Percentiles rank a stretch among this genome's conserved stretches.
phyloP scores from a whole-genome alignment of 2,113 vertebrate genomes.

The Ovis canadensis region DNA sequence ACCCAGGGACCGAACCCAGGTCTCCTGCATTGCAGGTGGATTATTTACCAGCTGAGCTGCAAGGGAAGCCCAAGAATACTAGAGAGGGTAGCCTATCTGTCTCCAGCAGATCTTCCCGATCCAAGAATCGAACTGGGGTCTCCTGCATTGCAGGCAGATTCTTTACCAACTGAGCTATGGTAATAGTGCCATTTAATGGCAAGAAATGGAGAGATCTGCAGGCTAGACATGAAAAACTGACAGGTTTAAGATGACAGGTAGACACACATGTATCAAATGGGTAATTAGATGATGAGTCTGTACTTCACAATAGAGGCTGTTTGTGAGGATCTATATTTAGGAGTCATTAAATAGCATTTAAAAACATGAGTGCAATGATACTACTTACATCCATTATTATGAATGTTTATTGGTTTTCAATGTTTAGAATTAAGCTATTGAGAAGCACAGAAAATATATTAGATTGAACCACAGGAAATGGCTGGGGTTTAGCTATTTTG shows the following conservation, averaged over 20 bases:
- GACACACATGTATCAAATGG: background rate
- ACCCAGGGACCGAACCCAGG: background rate
- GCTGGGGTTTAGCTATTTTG: background rate
- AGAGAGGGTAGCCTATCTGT: background rate
- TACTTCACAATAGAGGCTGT: background rate
- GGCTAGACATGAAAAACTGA: background rate
- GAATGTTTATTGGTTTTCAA: background rate
- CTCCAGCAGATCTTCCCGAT: background rate
- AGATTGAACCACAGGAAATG: background rate
- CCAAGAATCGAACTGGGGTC: background rate
- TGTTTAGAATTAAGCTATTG: background rate
- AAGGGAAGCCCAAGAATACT: background rate
- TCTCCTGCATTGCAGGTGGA: background rate
- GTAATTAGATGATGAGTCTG: background rate
- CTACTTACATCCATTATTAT: background rate
- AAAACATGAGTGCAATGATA: background rate
- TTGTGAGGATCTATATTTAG: background rate
- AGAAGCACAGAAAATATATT: background rate
- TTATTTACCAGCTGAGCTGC: background rate
- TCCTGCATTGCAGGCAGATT: background rate
- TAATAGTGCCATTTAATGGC: background rate
- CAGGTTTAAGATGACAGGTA: background rate
- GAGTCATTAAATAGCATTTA: background rate
- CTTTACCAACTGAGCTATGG: background rate
- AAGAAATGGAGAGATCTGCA: background rate